These are phyloP conservation scores for Conus betulinus DNA, from an alignment of 1,140 invertebrate genomes.

Conservation along the genomic window DNA sequence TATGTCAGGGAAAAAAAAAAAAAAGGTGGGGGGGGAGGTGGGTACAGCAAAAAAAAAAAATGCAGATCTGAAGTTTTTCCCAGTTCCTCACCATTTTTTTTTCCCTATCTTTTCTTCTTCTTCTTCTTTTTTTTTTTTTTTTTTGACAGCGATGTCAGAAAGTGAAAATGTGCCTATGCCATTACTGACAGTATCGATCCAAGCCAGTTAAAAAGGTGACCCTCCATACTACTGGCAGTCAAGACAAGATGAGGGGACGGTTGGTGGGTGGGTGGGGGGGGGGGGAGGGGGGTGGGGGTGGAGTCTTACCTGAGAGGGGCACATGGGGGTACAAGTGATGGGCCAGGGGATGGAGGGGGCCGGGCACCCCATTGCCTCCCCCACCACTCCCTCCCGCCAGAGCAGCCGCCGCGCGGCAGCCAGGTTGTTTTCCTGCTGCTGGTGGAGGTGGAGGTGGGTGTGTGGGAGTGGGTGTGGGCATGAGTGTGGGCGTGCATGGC, in stretches of 20 bases:
- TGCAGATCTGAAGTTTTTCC: neutral
- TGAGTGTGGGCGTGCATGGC: conserved; percentile 88
- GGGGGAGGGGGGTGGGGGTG: neutral
- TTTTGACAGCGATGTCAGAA: too few relatives aligned
- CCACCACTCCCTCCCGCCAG: conserved; percentile 29
- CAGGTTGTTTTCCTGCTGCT: conserved; percentile 84
- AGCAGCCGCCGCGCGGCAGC: conserved; percentile 73
- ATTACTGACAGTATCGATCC: neutral
- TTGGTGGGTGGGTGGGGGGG: neutral
- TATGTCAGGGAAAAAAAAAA: too few relatives aligned
- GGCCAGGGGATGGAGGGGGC: conserved; percentile 76
- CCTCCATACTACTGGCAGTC: too few relatives aligned
- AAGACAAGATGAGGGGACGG: neutral
- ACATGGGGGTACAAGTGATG: conserved; percentile 73
- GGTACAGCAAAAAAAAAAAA: neutral
- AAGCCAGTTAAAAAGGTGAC: neutral
- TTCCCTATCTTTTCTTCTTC: too few relatives aligned
- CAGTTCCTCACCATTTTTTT: too few relatives aligned
- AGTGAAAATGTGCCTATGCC: too few relatives aligned
- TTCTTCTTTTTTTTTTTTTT: too few relatives aligned
- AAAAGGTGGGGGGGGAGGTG: too few relatives aligned
- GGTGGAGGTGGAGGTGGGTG: conserved; percentile 91
- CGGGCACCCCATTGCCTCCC: conserved; percentile 40
- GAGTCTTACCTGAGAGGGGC: conserved; percentile 57
- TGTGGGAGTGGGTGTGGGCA: conserved; percentile 84